phyloP scores from a whole-genome alignment of 2,113 vertebrate species.

The Psilopsiagon aurifrons region DNA sequence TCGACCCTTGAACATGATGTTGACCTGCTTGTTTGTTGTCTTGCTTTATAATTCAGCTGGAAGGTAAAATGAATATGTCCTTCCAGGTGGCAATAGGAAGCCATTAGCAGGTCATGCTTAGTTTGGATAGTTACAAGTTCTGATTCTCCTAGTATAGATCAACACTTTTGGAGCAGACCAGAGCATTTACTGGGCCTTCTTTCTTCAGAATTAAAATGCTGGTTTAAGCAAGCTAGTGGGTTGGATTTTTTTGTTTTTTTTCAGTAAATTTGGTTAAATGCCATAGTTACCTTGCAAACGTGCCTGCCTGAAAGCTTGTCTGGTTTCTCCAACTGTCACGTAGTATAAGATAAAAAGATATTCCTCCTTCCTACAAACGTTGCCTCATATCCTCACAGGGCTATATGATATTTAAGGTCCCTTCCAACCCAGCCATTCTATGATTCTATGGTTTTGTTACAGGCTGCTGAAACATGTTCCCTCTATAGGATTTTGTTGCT shows the following conservation, averaged over 20 bases:
- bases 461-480: neutral
- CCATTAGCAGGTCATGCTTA: neutral
- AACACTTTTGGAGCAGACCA: neutral
- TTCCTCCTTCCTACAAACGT: neutral
- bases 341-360: neutral
- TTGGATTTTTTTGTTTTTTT: neutral
- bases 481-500: neutral
- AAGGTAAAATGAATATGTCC: neutral
- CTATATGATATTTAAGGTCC: neutral
- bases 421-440: neutral
- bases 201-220: neutral
- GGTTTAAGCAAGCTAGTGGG: neutral
- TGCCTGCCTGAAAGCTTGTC: neutral
- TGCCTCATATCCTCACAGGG: neutral
- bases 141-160: neutral
- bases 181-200: neutral
- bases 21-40: neutral
- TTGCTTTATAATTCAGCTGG: neutral
- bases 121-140: neutral
- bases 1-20: neutral
- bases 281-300: neutral
- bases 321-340: neutral
- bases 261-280: neutral
- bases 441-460: neutral
- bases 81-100: fast-evolving